Percentiles rank a stretch among this genome's conserved stretches.
Evolutionary conservation across 2,888 invertebrate genomes (phyloP).

Genomic region (Elmis aenea): DNA sequence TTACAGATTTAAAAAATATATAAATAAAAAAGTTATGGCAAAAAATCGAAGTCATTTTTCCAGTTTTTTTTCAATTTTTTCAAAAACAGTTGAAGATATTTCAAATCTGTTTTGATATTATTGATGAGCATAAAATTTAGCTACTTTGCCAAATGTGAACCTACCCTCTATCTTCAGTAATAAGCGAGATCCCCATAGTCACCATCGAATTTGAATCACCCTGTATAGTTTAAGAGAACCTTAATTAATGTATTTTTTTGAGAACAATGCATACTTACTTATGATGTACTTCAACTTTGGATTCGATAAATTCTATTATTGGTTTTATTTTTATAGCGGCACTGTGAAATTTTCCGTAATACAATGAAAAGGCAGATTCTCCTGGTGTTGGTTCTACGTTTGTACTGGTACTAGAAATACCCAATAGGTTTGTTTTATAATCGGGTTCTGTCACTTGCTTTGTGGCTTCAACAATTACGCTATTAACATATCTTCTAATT

Average conservation of each 20-base stretch:
- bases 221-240: too few species aligned
- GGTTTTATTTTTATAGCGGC: conserved; percentile 80
- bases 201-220: too few species aligned
- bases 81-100: too few species aligned
- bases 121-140: too few species aligned
- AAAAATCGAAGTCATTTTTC: too few species aligned
- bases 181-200: too few species aligned
- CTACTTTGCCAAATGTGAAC: too few species aligned
- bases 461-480: conserved; percentile 72
- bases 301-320: conserved; percentile 78
- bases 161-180: too few species aligned
- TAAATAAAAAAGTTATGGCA: too few species aligned
- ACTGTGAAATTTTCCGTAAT: conserved; percentile 93
- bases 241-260: conserved; percentile 3
- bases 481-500: conserved; percentile 73
- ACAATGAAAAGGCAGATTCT: conserved; percentile 74
- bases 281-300: conserved; percentile 62
- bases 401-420: conserved; percentile 15
- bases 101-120: too few species aligned
- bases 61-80: too few species aligned
- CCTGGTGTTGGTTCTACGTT: conserved; percentile 24
- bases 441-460: conserved; percentile 59
- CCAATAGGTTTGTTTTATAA: conserved; percentile 30
- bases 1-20: too few species aligned
- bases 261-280: conserved; percentile 56